These are phyloP conservation scores for Musca vetustissima DNA, from an alignment of 1,140 invertebrate genomes.

Conservation along the genomic window DNA sequence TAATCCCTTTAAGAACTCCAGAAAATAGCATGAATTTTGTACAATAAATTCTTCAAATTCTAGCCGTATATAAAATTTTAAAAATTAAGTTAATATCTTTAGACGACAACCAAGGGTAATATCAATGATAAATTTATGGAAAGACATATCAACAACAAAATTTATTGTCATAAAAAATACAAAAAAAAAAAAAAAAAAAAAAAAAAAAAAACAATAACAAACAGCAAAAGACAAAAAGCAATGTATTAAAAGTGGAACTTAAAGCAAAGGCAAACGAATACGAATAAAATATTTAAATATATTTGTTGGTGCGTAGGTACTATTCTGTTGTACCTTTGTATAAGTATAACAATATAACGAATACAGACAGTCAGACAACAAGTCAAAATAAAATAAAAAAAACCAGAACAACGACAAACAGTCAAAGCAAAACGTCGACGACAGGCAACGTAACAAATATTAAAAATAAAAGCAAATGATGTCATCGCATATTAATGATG, in stretches of 20 bases:
- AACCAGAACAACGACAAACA: background rate
- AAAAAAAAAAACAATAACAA: background rate
- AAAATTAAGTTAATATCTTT: background rate
- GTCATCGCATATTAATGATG: constrained; percentile 10
- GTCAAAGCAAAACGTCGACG: too few species aligned
- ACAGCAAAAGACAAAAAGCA: too few species aligned
- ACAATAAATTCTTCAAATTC: too few species aligned
- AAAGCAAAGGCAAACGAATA: too few species aligned
- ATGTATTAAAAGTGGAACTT: too few species aligned
- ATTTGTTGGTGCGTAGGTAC: too few species aligned
- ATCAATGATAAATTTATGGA: background rate
- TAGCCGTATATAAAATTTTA: too few species aligned
- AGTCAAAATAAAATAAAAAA: background rate
- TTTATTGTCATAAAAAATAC: background rate
- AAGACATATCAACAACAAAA: constrained; percentile 10
- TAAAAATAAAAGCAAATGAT: constrained; percentile 18
- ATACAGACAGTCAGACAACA: background rate
- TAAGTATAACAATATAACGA: too few species aligned
- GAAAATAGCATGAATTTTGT: too few species aligned
- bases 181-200: background rate
- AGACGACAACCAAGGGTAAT: background rate
- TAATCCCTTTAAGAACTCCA: too few species aligned
- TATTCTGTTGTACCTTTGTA: too few species aligned
- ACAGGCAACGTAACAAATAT: background rate
- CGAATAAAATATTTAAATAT: too few species aligned